Evolutionary conservation across 2,888 invertebrate genomes (phyloP).

Genomic region (Amaurobius ferox): DNA sequence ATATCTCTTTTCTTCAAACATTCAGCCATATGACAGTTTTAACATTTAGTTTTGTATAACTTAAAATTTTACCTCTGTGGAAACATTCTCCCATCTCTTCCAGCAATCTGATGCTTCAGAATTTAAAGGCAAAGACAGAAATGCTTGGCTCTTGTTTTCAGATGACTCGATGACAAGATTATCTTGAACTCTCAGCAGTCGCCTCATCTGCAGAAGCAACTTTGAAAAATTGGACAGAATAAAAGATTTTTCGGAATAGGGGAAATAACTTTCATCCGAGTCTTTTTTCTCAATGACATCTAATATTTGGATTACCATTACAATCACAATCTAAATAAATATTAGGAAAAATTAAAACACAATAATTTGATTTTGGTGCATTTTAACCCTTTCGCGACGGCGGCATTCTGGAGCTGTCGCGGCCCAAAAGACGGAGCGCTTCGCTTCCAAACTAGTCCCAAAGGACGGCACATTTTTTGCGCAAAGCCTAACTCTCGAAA

Average conservation of each 20-base stretch:
- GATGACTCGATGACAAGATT: not conserved
- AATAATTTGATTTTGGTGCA: not conserved
- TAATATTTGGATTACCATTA: slow-evolving; percentile 53
- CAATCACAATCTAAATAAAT: slow-evolving; percentile 34
- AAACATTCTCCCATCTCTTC: slow-evolving; percentile 9
- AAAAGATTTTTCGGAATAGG: not conserved
- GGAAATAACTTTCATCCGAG: not conserved
- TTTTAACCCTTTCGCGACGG: no score
- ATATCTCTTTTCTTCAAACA: no score
- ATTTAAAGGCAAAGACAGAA: not conserved
- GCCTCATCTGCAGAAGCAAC: slow-evolving; percentile 43
- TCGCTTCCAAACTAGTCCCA: no score
- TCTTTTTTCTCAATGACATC: slow-evolving; percentile 28
- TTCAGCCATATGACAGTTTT: no score
- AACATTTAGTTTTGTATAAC: no score
- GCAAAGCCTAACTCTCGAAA: no score
- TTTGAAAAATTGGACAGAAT: slow-evolving; percentile 33
- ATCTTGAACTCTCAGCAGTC: slow-evolving; percentile 33
- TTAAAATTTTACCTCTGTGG: not conserved
- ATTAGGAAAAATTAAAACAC: not conserved
- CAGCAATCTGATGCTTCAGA: slow-evolving; percentile 5
- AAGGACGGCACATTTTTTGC: no score
- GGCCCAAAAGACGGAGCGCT: no score
- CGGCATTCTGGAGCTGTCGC: no score
- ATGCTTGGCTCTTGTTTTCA: not conserved